Evolutionary conservation across 1,140 invertebrate species (phyloP).

Genomic region (Pygmarrhopalites habei): DNA sequence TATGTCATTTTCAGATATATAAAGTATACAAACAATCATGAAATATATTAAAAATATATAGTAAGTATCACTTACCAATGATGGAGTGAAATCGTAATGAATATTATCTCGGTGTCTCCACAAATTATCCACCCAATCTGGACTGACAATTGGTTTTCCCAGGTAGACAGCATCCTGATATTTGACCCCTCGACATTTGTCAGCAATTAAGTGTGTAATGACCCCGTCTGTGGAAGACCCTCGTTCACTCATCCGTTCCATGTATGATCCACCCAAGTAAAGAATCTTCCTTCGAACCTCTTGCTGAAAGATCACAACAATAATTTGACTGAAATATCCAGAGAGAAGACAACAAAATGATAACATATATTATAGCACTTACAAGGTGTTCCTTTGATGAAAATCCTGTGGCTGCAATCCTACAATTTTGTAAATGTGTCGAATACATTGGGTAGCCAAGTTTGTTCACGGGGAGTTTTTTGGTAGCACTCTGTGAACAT

Average conservation of each 20-base stretch:
- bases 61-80: constrained; percentile 31
- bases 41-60: too few species aligned
- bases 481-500: constrained; percentile 9
- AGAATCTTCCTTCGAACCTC: constrained; percentile 33
- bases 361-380: neutral
- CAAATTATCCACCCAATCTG: constrained; percentile 75
- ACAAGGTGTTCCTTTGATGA: constrained; percentile 33
- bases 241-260: constrained; percentile 20
- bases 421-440: constrained; percentile 19
- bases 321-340: neutral
- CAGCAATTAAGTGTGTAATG: constrained; percentile 84
- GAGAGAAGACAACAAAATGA: neutral
- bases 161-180: constrained; percentile 77
- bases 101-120: constrained; percentile 56
- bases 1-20: constrained; percentile 10
- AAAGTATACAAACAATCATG: neutral
- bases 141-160: constrained; percentile 76
- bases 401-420: constrained; percentile 29
- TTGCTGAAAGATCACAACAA: constrained; percentile 20
- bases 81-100: neutral
- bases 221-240: constrained; percentile 3
- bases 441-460: constrained; percentile 35
- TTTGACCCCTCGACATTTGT: constrained; percentile 76
- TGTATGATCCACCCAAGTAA: constrained; percentile 36
- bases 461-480: constrained; percentile 12